Evolutionary conservation across 92 coral and sea anemone species (phyloP).

Genomic region (Anthopleura xanthogrammica): DNA sequence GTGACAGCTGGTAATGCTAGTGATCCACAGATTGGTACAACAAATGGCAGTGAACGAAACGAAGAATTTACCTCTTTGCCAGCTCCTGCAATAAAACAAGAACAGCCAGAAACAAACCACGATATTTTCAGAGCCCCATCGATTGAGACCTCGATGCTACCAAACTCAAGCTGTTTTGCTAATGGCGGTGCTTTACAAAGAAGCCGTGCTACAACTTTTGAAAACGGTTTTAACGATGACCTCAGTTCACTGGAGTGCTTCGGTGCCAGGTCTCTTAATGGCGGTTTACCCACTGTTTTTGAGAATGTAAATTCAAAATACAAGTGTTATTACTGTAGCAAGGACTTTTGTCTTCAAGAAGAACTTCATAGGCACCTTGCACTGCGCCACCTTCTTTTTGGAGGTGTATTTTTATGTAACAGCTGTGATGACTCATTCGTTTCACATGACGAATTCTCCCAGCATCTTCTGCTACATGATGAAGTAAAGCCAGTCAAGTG

Average conservation of each 20-base stretch:
- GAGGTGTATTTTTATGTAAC: slow-evolving; percentile 16
- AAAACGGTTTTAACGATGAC: not conserved
- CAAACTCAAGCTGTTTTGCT: not conserved
- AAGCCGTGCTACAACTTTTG: not conserved
- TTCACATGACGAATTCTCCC: not conserved
- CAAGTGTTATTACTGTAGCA: slow-evolving; percentile 13
- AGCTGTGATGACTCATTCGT: slow-evolving; percentile 12
- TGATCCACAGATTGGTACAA: not conserved
- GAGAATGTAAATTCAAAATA: not conserved
- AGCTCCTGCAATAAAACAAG: not conserved
- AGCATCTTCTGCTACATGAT: slow-evolving; percentile 15
- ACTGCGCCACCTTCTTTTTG: slow-evolving; percentile 8
- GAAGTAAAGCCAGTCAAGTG: not conserved
- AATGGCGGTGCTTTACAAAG: not conserved
- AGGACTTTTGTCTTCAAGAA: not conserved
- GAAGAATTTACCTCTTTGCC: not conserved
- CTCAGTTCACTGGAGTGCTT: not conserved
- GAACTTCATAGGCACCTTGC: slow-evolving; percentile 20
- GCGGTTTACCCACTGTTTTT: not conserved
- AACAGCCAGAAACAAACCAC: not conserved
- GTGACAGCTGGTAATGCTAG: not conserved
- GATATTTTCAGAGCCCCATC: not conserved
- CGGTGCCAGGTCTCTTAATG: not conserved
- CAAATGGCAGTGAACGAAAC: not conserved
- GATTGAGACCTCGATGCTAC: not conserved